These are phyloP conservation scores for Athetis lepigone DNA, from an alignment of 2,888 invertebrate species.

Conservation along the genomic window DNA sequence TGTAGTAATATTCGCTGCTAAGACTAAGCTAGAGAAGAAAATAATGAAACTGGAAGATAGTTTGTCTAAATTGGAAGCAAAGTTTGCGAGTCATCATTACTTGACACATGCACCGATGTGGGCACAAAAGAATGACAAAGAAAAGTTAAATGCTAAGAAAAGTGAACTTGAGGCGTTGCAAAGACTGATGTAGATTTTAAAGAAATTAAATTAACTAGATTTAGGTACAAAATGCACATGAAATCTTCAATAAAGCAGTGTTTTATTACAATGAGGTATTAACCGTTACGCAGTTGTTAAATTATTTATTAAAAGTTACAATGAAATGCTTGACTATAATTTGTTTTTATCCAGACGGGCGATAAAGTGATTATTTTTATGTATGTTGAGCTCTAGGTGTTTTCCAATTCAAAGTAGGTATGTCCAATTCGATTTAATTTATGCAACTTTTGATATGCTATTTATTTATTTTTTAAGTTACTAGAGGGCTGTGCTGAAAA, in stretches of 20 bases:
- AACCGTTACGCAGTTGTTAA: background rate
- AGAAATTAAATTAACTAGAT: slow-evolving; percentile 4
- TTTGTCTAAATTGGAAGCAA: slow-evolving; percentile 76
- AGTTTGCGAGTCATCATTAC: slow-evolving; percentile 71
- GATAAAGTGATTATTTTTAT: no score
- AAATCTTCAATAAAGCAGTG: background rate
- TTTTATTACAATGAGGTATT: no score
- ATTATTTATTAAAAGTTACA: background rate
- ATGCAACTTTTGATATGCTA: no score
- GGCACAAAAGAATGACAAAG: slow-evolving; percentile 72
- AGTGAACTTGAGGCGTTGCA: slow-evolving; percentile 78
- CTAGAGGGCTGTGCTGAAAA: no score
- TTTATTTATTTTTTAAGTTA: no score
- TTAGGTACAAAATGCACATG: slow-evolving; percentile 3
- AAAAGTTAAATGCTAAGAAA: slow-evolving; percentile 74
- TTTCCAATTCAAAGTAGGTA: no score
- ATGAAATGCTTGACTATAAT: background rate
- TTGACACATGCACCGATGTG: slow-evolving; percentile 69
- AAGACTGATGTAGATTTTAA: slow-evolving; percentile 74
- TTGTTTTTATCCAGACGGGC: background rate
- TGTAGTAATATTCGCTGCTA: slow-evolving; percentile 72
- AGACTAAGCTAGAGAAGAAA: slow-evolving; percentile 75
- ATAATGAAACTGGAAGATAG: slow-evolving; percentile 76
- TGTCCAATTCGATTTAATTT: no score
- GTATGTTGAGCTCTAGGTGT: no score